Base-by-base conservation (phyloP, 2,888 invertebrate genomes). In the Megalurothrips usitatus region DNA sequence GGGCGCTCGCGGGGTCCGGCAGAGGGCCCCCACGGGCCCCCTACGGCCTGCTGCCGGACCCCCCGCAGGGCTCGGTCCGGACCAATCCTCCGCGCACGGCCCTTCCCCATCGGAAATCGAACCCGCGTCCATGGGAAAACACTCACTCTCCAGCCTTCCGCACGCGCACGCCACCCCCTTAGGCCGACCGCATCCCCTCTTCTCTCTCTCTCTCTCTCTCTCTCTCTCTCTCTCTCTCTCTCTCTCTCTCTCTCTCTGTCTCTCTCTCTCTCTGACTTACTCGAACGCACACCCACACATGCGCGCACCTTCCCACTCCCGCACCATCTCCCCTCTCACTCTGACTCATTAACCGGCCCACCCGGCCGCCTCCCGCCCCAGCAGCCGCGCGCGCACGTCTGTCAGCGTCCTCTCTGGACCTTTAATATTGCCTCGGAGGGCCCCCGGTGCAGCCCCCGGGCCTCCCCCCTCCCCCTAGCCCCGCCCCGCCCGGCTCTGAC, bases 161-260 rank as follows among this genome's bases (percentile, higher is more conserved):
- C 68, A 58, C 63, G 63, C n/a, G n/a, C 68, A 8, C 68, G 1
- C 68, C 68, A 6, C 58, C 58, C 58, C 10, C 58, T 17, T 6
- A n/a, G 58, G 58, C 0, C 58, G 58, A 58, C 58, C 58, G 17
- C 19, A 58, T n/a, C 14, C 17, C 12, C 58, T 17, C 14, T 58
- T 68, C 68, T 68, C 68, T 68, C 68, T 68, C 68, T 68, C 68
- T 68, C 68, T 68, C 68, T 68, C 68, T 23, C 68, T 68, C 68
- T 68, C 68, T 68, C 68, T 68, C 68, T 68, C 68, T 68, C 68
- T 23, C 68, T 23, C 68, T 68, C 68, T 68, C 68, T 68, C 23
- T 63, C 63, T 63, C 63, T 63, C 63, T 63, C 63, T 63, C 63
- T n/a, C 23, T 23, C 63, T 63, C 63, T 63, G 12, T 63, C 23